These are phyloP conservation scores for Python bivittatus DNA, from an alignment of 2,113 vertebrate genomes.

Conservation along the genomic window DNA sequence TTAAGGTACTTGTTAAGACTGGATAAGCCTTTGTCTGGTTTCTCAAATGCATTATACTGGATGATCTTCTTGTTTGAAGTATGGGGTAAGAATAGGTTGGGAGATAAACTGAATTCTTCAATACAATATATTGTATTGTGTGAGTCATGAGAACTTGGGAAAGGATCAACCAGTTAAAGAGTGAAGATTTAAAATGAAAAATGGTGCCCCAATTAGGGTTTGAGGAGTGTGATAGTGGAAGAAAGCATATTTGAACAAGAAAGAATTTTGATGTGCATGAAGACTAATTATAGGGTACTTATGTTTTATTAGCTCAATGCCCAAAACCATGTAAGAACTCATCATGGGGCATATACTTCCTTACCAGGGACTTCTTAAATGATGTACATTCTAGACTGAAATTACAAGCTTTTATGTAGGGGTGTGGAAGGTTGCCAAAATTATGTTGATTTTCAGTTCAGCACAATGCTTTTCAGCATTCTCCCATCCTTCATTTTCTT, in stretches of 20 bases:
- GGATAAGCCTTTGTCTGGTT: background rate
- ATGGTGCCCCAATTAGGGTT: background rate
- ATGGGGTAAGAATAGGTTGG: background rate
- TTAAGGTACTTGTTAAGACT: conserved; percentile 20
- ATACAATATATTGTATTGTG: background rate
- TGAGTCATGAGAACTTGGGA: conserved; percentile 12
- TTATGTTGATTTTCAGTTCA: background rate
- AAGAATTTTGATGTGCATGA: background rate
- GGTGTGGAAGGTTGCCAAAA: background rate
- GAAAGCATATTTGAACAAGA: background rate
- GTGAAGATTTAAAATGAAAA: conserved; percentile 1
- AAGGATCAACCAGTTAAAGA: background rate
- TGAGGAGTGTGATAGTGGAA: background rate
- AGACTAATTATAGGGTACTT: background rate
- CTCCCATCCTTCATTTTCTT: background rate
- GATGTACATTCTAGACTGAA: background rate
- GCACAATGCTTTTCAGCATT: background rate
- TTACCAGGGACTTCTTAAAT: background rate
- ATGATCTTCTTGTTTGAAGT: background rate
- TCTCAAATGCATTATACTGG: background rate
- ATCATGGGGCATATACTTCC: background rate
- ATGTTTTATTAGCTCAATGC: background rate
- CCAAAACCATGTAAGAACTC: background rate
- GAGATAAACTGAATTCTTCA: conserved; percentile 2
- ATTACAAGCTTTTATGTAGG: background rate